phyloP scores from a whole-genome alignment of 2,113 vertebrate genomes.

The Tychaedon coryphoeus region DNA sequence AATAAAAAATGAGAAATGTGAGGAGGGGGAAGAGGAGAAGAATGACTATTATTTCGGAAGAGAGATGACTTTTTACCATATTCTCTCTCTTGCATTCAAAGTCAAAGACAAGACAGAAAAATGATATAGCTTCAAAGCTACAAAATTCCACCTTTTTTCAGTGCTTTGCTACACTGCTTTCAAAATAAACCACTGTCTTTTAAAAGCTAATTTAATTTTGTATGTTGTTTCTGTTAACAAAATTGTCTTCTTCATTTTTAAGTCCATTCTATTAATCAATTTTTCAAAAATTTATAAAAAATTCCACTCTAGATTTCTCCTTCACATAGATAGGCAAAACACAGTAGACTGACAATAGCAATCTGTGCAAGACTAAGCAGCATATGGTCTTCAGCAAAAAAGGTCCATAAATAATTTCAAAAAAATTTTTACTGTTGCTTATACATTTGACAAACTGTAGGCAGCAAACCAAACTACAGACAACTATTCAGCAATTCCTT shows the following conservation, averaged over 20 bases:
- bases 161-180: not conserved
- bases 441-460: not conserved
- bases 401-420: not conserved
- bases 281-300: not conserved
- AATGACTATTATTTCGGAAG: not conserved
- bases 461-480: not conserved
- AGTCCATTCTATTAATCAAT: not conserved
- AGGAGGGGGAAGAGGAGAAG: rapidly evolving
- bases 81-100: not conserved
- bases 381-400: not conserved
- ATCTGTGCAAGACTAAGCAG: not conserved
- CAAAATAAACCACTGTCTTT: not conserved
- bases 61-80: not conserved
- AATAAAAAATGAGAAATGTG: rapidly evolving
- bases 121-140: not conserved
- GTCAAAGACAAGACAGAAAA: not conserved
- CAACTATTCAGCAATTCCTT: not conserved
- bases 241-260: not conserved
- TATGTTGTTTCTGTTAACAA: not conserved
- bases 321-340: not conserved
- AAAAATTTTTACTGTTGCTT: not conserved
- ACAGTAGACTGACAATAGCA: not conserved
- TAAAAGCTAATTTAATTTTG: not conserved
- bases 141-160: not conserved
- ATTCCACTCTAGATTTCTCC: not conserved